Conservation (phyloP, 2,888 invertebrate species). For the Phyllotreta striolata region DNA sequence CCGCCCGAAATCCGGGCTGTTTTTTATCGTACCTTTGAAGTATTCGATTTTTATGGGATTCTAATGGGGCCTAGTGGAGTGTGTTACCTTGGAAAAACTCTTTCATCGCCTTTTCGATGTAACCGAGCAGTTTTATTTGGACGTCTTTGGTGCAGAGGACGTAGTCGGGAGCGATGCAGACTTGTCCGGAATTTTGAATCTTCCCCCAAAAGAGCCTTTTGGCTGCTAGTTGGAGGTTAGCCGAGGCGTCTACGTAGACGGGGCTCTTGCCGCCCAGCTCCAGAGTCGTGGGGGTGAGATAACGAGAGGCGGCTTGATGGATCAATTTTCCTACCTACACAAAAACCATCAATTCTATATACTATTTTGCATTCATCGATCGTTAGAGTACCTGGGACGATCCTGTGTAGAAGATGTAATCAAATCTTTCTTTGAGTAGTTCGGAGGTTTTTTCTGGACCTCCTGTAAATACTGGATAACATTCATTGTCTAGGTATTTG, state of each 20-base stretch:
- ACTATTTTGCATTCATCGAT: neutral
- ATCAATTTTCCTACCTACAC: slow-evolving; percentile 82
- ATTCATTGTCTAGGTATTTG: slow-evolving; percentile 91
- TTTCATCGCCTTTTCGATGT: slow-evolving; percentile 69
- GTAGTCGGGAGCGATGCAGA: slow-evolving; percentile 97
- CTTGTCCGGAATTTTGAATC: slow-evolving; percentile 83
- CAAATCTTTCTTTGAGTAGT: slow-evolving; percentile 86
- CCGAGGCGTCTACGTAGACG: slow-evolving; percentile 85
- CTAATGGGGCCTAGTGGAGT: neutral
- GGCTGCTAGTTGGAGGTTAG: slow-evolving; percentile 77
- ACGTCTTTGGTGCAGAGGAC: slow-evolving; percentile 82
- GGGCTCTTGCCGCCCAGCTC: slow-evolving; percentile 86
- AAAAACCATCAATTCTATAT: neutral
- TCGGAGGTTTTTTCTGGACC: slow-evolving; percentile 87
- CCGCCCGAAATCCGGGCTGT: slow-evolving; percentile 77
- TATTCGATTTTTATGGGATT: neutral
- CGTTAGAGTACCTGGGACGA: slow-evolving; percentile 64
- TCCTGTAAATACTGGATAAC: slow-evolving; percentile 81
- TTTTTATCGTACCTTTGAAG: slow-evolving; percentile 39
- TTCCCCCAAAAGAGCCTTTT: slow-evolving; percentile 93
- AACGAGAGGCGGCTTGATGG: slow-evolving; percentile 86
- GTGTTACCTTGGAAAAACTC: slow-evolving; percentile 84
- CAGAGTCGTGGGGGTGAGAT: slow-evolving; percentile 78
- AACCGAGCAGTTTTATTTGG: slow-evolving; percentile 67
- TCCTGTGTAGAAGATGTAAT: slow-evolving; percentile 97